Base-by-base conservation (phyloP, 2,888 invertebrate species). In the Pilophorus perplexus region DNA sequence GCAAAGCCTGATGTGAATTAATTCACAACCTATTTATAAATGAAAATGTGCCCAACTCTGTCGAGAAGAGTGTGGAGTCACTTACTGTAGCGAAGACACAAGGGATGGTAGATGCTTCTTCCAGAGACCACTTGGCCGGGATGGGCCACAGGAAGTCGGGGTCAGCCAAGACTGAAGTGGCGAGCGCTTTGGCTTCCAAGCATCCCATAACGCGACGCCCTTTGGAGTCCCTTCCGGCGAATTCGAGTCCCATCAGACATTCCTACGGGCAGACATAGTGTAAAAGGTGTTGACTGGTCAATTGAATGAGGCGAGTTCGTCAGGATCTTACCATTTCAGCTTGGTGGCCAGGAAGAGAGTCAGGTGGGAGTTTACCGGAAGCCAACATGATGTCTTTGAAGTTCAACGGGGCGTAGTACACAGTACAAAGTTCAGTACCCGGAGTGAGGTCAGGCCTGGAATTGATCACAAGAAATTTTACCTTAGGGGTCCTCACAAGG, bases 301-400 rank as follows among this genome's bases (percentile, higher is more conserved):
- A 37, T n/a, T 12, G 14, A 2, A 4, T n/a, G 14, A 37, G 42
- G 20, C 14, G 20, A 42, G 14, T 42, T 1, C 2, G 14, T 42
- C 14, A 14, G 20, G 8, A 2, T 20, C 16, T 3, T 10, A 65
- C 64, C 66, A 66, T 66, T 66, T 66, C 66, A 48, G 57, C 46
- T 50, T 67, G 59, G 75, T 89, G 85, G 67, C 93, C 94, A n/a
- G 98, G 98, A 67, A 98, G 83, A 55, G 97, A 95, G 80, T 98
- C 97, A 27, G 96, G 94, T 62, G 97, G 93, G 70, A 98, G 83
- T 80, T 97, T 96, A 73, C 97, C 98, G 23, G 93, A 93, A 25
- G 97, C 96, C 75, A 98, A 80, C 98, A 99, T 99, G 72, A 98
- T 87, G 79, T 99, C 98, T 72, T 97, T 87, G 89, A 98, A 98